Conservation (phyloP, 1,140 invertebrate species). For the Aphelenchoides avenae region DNA sequence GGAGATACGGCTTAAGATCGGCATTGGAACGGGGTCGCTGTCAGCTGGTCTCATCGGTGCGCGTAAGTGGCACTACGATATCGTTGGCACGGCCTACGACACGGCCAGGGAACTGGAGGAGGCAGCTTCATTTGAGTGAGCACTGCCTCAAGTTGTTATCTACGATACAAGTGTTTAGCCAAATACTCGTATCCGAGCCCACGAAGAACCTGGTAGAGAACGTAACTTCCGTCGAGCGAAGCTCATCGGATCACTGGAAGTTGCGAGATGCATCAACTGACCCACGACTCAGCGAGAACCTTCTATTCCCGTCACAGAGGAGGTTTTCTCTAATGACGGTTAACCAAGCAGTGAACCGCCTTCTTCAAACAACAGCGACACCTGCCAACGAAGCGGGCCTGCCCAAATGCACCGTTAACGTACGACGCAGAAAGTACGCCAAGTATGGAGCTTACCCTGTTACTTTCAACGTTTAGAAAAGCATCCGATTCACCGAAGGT, state of each 20-base stretch:
- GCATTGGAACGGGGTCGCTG: conserved; percentile 48
- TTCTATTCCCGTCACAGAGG: no score
- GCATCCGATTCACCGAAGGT: conserved; percentile 9
- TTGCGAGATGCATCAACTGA: no score
- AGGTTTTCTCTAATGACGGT: conserved; percentile 56
- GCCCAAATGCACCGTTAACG: no score
- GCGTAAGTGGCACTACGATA: conserved; percentile 57
- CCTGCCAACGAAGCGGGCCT: no score
- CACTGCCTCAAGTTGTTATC: neutral
- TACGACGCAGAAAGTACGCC: no score
- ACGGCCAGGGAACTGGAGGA: conserved; percentile 41
- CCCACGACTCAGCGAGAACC: no score
- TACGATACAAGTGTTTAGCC: neutral
- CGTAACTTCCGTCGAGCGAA: no score
- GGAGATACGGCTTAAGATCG: conserved; percentile 49
- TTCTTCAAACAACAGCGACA: conserved; percentile 41
- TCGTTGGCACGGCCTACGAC: conserved; percentile 51
- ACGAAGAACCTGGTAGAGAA: no score
- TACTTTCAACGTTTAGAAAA: no score
- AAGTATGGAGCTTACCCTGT: no score
- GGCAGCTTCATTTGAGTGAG: conserved; percentile 32
- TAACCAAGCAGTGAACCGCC: conserved; percentile 49
- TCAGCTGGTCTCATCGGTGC: conserved; percentile 50
- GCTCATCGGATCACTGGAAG: no score
- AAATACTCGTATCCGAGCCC: no score